phyloP scores from a whole-genome alignment of 2,113 vertebrate species.

The Oryzias melastigma region DNA sequence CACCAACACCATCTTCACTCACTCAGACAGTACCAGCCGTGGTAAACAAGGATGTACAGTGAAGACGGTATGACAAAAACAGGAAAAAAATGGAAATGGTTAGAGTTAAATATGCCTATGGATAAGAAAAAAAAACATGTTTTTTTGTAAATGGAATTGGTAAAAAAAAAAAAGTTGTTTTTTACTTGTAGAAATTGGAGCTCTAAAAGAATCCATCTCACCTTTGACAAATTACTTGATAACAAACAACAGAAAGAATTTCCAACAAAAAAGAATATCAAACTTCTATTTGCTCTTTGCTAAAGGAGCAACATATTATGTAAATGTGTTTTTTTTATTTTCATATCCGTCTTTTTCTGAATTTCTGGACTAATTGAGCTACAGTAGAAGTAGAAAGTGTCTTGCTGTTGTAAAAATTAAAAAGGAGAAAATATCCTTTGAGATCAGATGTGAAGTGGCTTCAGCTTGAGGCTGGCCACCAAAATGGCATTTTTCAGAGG shows the following conservation, averaged over 20 bases:
- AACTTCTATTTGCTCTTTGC: constrained; percentile 25
- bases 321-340: constrained; percentile 19
- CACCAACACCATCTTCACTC: constrained; percentile 59
- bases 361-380: constrained; percentile 20
- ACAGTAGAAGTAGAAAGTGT: constrained; percentile 5
- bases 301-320: constrained; percentile 7
- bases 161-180: constrained; percentile 10
- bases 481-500: constrained; percentile 15
- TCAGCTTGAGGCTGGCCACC: constrained; percentile 19
- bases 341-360: constrained; percentile 21
- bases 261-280: constrained; percentile 20
- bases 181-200: constrained; percentile 40
- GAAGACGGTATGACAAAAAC: constrained; percentile 50
- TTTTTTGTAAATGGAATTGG: constrained; percentile 23
- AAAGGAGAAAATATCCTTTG: neutral
- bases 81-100: constrained; percentile 12
- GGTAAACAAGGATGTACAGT: constrained; percentile 62
- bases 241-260: constrained; percentile 12
- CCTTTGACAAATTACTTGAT: constrained; percentile 36
- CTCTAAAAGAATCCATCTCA: constrained; percentile 19
- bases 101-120: constrained; percentile 7
- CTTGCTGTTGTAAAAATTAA: constrained; percentile 17
- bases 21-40: constrained; percentile 54
- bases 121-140: constrained; percentile 7
- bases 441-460: constrained; percentile 4